phyloP scores from a whole-genome alignment of 2,888 invertebrate species.

The Brachyptera risi region DNA sequence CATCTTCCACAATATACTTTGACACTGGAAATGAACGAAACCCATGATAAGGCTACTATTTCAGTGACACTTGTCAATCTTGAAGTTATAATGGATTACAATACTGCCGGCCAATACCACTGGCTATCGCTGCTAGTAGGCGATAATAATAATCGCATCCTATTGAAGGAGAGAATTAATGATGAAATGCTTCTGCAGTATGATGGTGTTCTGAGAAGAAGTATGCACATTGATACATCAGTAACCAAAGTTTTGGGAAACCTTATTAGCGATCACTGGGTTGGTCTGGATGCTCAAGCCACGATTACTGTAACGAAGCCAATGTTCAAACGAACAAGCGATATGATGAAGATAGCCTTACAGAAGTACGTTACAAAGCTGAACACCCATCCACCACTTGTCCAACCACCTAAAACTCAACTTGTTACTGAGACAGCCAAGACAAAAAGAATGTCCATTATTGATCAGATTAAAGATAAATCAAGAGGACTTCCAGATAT shows the following conservation, averaged over 20 bases:
- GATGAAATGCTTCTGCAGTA: conserved; percentile 17
- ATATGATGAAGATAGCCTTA: conserved; percentile 8
- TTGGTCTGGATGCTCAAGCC: conserved; percentile 27
- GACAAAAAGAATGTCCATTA: conserved; percentile 7
- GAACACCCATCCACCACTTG: neutral
- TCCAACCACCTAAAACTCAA: neutral
- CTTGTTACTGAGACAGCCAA: neutral
- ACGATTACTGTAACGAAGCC: neutral
- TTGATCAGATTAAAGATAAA: conserved; percentile 18
- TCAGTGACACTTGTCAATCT: conserved; percentile 47
- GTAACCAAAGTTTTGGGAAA: conserved; percentile 51
- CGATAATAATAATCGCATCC: conserved; percentile 58
- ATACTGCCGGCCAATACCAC: conserved; percentile 51
- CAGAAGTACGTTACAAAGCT: neutral
- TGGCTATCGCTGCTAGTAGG: conserved; percentile 59
- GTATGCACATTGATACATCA: conserved; percentile 44
- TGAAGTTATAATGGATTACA: conserved; percentile 46
- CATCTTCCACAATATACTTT: conserved; percentile 61
- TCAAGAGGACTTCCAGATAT: conserved; percentile 6
- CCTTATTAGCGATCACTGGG: conserved; percentile 57
- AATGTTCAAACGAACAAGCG: neutral
- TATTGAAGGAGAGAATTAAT: conserved; percentile 48
- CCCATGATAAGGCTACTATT: conserved; percentile 36
- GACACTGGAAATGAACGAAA: conserved; percentile 32
- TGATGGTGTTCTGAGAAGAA: conserved; percentile 25